Conservation (phyloP, 2,113 vertebrate species). For the Alethe diademata region DNA sequence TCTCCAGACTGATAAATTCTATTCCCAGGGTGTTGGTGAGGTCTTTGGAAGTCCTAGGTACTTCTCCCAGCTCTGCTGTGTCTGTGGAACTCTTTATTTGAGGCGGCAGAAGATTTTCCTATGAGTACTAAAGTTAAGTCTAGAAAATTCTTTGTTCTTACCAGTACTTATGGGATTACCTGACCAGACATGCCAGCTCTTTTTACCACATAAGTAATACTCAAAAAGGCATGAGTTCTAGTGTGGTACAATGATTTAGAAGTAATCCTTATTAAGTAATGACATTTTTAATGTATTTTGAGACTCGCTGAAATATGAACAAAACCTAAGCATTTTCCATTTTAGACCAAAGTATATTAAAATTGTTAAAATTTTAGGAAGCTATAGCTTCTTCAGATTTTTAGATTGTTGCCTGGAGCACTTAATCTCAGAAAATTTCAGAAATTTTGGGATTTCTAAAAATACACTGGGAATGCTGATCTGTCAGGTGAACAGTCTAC, state of each 20-base stretch:
- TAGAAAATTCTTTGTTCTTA: background rate
- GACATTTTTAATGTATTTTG: background rate
- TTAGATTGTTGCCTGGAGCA: background rate
- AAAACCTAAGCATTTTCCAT: background rate
- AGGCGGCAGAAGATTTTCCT: background rate
- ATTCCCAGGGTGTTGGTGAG: background rate
- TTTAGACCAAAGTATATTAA: background rate
- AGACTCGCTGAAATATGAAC: background rate
- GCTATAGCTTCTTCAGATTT: background rate
- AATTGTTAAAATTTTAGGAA: background rate
- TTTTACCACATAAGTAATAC: background rate
- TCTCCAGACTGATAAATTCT: background rate
- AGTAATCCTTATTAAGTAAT: background rate
- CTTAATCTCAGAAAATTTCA: background rate
- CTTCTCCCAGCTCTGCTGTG: background rate
- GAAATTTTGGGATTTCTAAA: background rate
- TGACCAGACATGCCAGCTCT: background rate
- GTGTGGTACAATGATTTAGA: background rate
- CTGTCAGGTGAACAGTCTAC: background rate
- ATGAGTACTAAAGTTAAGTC: background rate
- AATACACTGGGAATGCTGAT: background rate
- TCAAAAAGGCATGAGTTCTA: background rate
- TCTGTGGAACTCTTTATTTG: background rate
- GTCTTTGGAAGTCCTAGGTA: background rate
- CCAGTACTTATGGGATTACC: background rate